Conservation (phyloP, 2,888 invertebrate species). For the Trichogramma evanescens region DNA sequence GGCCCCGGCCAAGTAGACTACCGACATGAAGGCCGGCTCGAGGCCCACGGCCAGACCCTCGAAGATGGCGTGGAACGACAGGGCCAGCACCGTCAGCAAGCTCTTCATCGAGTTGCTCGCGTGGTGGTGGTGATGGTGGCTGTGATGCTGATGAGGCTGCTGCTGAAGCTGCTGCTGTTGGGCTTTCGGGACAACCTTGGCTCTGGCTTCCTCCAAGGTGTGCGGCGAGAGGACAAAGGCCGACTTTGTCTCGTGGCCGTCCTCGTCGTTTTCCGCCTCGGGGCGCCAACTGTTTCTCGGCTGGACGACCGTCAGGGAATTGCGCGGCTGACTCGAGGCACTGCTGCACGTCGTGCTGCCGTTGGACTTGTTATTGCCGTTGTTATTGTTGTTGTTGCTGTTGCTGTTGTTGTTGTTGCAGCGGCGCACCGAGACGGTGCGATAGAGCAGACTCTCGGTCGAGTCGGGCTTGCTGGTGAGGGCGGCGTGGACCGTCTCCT, state of each 20-base stretch:
- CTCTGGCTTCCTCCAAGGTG: background rate
- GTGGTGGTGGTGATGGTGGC: conserved; percentile 13
- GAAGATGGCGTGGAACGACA: conserved; percentile 64
- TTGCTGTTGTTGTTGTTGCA: conserved; percentile 43
- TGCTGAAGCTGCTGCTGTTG: conserved; percentile 3
- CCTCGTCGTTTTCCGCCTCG: conserved; percentile 16
- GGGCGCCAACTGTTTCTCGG: conserved; percentile 5
- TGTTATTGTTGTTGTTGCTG: conserved; percentile 29
- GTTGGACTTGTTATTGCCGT: conserved; percentile 25
- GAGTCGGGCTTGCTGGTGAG: conserved; percentile 48
- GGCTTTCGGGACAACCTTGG: background rate
- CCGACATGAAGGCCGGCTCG: conserved; percentile 50
- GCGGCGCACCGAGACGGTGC: conserved; percentile 53
- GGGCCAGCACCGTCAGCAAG: conserved; percentile 57
- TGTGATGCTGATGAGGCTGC: background rate
- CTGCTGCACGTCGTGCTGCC: conserved; percentile 20
- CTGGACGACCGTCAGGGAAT: conserved; percentile 3
- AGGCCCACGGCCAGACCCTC: conserved; percentile 64
- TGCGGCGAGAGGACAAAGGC: background rate
- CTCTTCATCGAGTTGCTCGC: conserved; percentile 50
- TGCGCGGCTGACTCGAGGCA: conserved; percentile 5
- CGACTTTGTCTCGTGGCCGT: conserved; percentile 4
- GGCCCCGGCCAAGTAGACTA: conserved; percentile 56
- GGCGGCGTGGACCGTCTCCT: conserved; percentile 55
- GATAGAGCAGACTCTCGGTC: conserved; percentile 48